Evolutionary conservation across 2,888 invertebrate genomes (phyloP).

Genomic region (Drosophila hamatofila): DNA sequence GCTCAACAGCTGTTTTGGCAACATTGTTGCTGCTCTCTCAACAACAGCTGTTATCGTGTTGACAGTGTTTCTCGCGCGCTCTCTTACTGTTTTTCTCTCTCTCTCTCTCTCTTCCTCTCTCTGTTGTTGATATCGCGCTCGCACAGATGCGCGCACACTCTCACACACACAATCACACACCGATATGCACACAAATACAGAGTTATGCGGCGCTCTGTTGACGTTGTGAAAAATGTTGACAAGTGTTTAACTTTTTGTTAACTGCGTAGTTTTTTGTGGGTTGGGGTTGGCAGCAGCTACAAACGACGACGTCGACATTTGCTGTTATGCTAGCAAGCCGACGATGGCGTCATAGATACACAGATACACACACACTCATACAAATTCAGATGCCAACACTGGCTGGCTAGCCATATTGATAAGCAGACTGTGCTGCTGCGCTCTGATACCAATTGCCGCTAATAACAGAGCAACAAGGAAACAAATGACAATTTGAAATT

Average conservation of each 20-base stretch:
- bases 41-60: constrained; percentile 68
- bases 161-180: constrained; percentile 15
- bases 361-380: constrained; percentile 5
- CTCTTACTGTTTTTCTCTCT: background rate
- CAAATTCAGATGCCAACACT: background rate
- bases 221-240: constrained; percentile 72
- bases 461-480: constrained; percentile 17
- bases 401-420: constrained; percentile 33
- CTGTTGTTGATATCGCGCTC: constrained; percentile 53
- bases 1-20: constrained; percentile 81
- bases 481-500: constrained; percentile 1
- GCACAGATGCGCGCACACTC: constrained; percentile 10
- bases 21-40: constrained; percentile 69
- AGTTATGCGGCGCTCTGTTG: constrained; percentile 68
- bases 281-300: constrained; percentile 49
- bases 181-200: constrained; percentile 7
- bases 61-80: constrained; percentile 23
- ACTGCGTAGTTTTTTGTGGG: constrained; percentile 76
- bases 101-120: constrained; percentile 12
- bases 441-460: constrained; percentile 40
- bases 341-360: constrained; percentile 72
- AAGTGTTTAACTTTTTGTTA: constrained; percentile 72
- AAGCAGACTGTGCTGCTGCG: constrained; percentile 31
- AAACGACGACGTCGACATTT: constrained; percentile 51
- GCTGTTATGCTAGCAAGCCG: constrained; percentile 61